Percentiles rank a stretch among this genome's conserved stretches.
Evolutionary conservation across 2,113 vertebrate genomes (phyloP).

Genomic region (Chauna torquata): DNA sequence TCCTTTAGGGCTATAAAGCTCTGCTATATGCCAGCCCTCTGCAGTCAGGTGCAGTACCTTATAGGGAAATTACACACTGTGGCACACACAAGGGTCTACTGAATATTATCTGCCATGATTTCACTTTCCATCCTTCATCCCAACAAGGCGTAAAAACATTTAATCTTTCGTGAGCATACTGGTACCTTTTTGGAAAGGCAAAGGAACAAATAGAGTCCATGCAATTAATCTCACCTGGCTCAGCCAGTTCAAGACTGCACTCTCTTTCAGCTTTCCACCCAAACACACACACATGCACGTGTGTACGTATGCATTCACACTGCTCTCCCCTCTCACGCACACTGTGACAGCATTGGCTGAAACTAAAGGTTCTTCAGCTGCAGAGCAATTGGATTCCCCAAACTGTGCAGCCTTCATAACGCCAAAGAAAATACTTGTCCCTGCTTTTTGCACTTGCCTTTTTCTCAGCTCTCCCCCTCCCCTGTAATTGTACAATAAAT

Average conservation of each 20-base stretch:
- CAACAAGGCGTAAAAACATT: background rate
- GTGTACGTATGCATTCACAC: too few species aligned
- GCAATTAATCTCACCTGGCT: background rate
- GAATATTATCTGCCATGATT: background rate
- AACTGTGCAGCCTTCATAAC: rapidly evolving
- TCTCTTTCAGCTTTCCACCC: background rate
- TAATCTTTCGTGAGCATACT: background rate
- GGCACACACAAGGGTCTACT: background rate
- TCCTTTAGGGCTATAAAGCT: background rate
- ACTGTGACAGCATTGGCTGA: background rate
- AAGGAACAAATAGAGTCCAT: background rate
- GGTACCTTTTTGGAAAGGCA: background rate
- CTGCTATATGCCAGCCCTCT: background rate
- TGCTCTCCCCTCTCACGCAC: background rate
- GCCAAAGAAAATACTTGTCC: background rate
- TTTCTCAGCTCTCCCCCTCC: background rate
- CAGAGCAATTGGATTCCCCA: background rate
- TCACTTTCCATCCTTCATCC: background rate
- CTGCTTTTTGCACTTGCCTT: background rate
- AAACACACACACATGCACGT: too few species aligned
- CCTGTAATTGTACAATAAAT: background rate
- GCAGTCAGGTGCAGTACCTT: background rate
- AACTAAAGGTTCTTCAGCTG: background rate
- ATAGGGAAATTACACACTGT: background rate
- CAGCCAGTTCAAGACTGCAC: background rate